A percentile compares a stretch with the other conserved stretches of the same genome.
Conservation (phyloP, 2,888 invertebrate species). For the Sarcophaga subvicina region DNA sequence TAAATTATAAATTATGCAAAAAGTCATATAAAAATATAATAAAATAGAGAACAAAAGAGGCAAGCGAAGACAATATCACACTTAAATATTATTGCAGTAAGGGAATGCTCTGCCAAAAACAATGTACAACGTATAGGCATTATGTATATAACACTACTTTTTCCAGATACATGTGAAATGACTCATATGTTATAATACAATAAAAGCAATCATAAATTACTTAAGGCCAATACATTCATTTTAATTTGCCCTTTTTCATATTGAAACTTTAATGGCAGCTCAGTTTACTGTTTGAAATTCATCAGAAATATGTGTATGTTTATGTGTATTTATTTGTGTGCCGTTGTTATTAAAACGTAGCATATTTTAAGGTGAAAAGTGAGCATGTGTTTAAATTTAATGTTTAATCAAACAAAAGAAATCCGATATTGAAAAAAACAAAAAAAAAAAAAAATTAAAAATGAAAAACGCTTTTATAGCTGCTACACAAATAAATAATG, state of each 20-base stretch:
- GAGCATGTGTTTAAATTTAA: too few relatives aligned
- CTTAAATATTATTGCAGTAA: not conserved
- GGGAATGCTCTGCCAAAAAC: not conserved
- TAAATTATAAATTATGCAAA: slow-evolving; percentile 61
- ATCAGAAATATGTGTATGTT: too few relatives aligned
- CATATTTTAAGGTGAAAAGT: too few relatives aligned
- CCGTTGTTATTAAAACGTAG: not conserved
- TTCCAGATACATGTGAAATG: not conserved
- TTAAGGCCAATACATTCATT: slow-evolving; percentile 62
- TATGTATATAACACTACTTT: too few relatives aligned
- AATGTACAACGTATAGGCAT: too few relatives aligned
- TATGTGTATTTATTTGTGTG: not conserved
- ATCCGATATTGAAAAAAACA: too few relatives aligned
- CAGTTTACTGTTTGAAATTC: not conserved
- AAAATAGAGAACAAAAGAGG: not conserved
- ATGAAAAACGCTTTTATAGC: too few relatives aligned
- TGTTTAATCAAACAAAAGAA: too few relatives aligned
- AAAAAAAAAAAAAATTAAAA: too few relatives aligned
- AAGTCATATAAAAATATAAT: slow-evolving; percentile 47
- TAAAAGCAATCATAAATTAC: slow-evolving; percentile 64
- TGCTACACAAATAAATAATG: too few relatives aligned
- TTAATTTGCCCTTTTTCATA: not conserved
- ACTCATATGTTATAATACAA: not conserved
- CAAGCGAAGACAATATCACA: not conserved
- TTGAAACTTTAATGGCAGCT: not conserved